phyloP scores from a whole-genome alignment of 2,888 invertebrate species.

The Thyatira batis region DNA sequence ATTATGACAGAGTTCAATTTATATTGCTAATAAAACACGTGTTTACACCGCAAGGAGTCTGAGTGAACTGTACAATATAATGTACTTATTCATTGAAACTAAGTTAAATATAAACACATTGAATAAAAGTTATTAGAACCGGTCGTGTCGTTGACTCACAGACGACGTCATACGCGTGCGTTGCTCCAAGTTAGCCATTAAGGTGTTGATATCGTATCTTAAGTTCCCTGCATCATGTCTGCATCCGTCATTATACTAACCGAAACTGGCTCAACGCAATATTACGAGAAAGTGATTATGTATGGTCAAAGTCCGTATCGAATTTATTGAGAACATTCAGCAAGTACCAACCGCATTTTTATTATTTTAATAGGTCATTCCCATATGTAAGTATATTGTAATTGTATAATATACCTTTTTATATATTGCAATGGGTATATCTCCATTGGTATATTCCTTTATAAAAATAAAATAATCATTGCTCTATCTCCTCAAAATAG shows the following conservation, averaged over 20 bases:
- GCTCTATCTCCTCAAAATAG: too few relatives aligned
- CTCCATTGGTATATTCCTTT: too few relatives aligned
- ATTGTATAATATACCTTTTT: too few relatives aligned
- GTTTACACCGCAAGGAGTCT: conserved; percentile 35
- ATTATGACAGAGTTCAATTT: not conserved
- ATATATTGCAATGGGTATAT: too few relatives aligned
- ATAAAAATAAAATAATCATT: too few relatives aligned
- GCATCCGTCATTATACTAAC: not conserved
- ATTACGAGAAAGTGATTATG: not conserved
- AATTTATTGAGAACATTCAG: too few relatives aligned
- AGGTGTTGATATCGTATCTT: not conserved
- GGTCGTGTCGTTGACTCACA: conserved; percentile 40
- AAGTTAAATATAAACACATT: conserved; percentile 45
- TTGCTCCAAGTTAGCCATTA: conserved; percentile 13
- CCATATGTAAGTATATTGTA: too few relatives aligned
- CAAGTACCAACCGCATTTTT: too few relatives aligned
- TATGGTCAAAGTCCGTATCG: not conserved
- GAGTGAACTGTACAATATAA: conserved; percentile 43
- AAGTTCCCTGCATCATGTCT: not conserved
- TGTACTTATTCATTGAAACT: conserved; percentile 34
- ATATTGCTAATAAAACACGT: conserved; percentile 30
- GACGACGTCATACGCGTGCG: conserved; percentile 31
- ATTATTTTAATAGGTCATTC: too few relatives aligned
- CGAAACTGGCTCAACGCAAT: not conserved
- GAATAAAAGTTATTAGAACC: conserved; percentile 45